These are phyloP conservation scores for Platycnemis pennipes DNA, from an alignment of 2,888 invertebrate species.

Conservation along the genomic window DNA sequence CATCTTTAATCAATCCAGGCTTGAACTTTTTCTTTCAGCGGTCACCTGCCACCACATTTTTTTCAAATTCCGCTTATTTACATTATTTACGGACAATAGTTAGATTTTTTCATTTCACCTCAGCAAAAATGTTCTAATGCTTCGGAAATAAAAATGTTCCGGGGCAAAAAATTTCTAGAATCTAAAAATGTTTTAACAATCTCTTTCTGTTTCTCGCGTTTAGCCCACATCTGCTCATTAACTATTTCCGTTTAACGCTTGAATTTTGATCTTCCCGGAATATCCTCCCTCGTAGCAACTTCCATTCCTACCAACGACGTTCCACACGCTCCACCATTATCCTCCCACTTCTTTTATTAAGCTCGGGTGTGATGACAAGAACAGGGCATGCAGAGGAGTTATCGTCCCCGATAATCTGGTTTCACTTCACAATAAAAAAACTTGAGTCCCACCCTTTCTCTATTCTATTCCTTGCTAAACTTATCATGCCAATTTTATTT, in stretches of 20 bases:
- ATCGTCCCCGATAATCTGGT: neutral
- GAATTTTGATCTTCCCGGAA: neutral
- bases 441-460: no score
- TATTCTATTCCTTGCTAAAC: no score
- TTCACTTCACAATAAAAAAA: neutral
- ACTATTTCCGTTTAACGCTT: neutral
- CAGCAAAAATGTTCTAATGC: neutral
- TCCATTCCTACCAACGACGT: neutral
- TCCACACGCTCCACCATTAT: neutral
- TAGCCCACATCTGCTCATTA: neutral
- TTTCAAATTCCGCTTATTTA: no score
- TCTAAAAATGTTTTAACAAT: neutral
- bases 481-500: no score
- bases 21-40: no score
- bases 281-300: neutral
- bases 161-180: neutral
- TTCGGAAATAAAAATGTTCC: neutral
- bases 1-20: no score
- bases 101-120: neutral
- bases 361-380: neutral
- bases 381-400: neutral
- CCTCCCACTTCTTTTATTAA: no score
- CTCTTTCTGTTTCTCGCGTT: neutral
- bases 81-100: neutral
- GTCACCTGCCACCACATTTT: no score